A percentile compares a stretch with the other conserved stretches of the same genome.
phyloP scores from a whole-genome alignment of 2,113 vertebrate species.

The Podilymbus podiceps region DNA sequence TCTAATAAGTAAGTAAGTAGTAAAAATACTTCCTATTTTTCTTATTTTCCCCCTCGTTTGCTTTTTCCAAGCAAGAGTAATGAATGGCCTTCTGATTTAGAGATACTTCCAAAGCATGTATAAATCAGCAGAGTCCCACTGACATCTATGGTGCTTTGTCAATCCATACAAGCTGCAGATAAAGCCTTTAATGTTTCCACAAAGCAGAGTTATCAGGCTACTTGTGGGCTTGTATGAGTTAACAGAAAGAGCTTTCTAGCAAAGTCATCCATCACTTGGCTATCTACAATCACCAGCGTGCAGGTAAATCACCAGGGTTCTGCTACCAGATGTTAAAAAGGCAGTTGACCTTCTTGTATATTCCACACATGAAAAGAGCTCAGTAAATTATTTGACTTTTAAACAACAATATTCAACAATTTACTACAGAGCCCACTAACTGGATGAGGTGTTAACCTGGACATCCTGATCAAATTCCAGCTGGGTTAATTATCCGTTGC shows the following conservation, averaged over 20 bases:
- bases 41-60: background rate
- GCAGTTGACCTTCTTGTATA: conserved; percentile 64
- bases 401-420: conserved; percentile 49
- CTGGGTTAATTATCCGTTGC: background rate
- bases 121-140: conserved; percentile 19
- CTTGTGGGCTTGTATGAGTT: conserved; percentile 45
- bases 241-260: conserved; percentile 41
- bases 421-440: conserved; percentile 3
- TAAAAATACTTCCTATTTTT: background rate
- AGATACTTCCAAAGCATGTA: background rate
- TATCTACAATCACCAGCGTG: conserved; percentile 26
- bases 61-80: background rate
- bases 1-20: background rate
- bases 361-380: conserved; percentile 56
- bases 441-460: conserved; percentile 50
- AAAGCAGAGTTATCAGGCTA: conserved; percentile 21
- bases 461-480: conserved; percentile 41
- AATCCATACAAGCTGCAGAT: conserved; percentile 31
- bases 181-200: conserved; percentile 48
- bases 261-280: conserved; percentile 40
- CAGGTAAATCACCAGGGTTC: conserved; percentile 57
- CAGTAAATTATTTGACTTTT: conserved; percentile 61
- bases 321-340: conserved; percentile 69
- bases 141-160: background rate
- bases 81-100: background rate